Base-by-base conservation (phyloP, 2,888 invertebrate genomes). In the Dicranocentrus wangi region DNA sequence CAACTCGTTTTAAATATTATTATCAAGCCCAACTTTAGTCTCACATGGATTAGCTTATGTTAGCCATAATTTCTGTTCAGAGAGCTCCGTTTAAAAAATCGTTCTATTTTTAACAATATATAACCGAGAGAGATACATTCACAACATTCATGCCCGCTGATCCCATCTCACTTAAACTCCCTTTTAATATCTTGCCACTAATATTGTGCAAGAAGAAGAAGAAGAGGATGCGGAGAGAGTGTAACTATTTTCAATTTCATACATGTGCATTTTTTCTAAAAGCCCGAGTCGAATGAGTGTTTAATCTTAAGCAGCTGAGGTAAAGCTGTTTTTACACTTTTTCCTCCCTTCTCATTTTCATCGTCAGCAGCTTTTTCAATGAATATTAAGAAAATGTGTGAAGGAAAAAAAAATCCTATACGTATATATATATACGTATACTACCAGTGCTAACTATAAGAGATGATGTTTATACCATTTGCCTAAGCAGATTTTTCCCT, bases 251-350 rank as follows among this genome's bases (percentile, higher is more conserved):
- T 47, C 15, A 47, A 47, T 47, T 47, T 47, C 47, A 47, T 47
- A 47, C 47, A 47, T 47, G 47, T 47, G 47, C 47, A 47, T 47
- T 47, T 47, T 17, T 47, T 47, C 47, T 39, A n/a, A n/a, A n/a
- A n/a, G n/a, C n/a, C 17, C 47, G 47, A 17, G 17, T 60, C 28
- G 61, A 77, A 69, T 69, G 68, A 77, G 68, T 77, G 61, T 68
- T 77, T 77, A 77, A 77, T 77, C 68, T 77, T 69, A 28, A 69
- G 77, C 77, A 77, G 77, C 77, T 77, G 77, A 77, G 77, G 61
- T 69, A 51, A 66, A 21, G 65, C 55, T 42, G 55, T 55, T 75
- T 39, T 65, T 75, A 58, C 66, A 58, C 66, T 27, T 63, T 32
- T 51, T 75, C 65, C 42, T 75, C 66, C 53, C 58, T 66, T 73